Evolutionary conservation across 1,140 invertebrate genomes (phyloP).

Genomic region (Procambarus clarkii): DNA sequence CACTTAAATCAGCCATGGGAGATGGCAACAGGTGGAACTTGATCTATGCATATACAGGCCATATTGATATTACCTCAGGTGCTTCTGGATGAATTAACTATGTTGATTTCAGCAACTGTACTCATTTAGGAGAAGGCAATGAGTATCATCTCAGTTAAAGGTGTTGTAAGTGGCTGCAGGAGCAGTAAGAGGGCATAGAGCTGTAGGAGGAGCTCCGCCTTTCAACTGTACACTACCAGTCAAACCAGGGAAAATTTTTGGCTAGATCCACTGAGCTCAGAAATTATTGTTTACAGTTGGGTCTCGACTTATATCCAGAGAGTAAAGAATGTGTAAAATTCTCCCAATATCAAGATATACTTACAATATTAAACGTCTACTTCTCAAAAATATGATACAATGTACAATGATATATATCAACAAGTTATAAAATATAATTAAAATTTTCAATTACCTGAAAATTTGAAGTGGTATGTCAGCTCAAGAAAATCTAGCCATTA

Average conservation of each 20-base stretch:
- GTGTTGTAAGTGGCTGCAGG: conserved; percentile 13
- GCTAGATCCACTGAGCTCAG: conserved; percentile 51
- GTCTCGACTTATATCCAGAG: not conserved
- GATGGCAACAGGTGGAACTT: not conserved
- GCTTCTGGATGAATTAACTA: not conserved
- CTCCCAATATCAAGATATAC: conserved; percentile 7
- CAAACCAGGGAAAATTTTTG: conserved; percentile 35
- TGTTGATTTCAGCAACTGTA: no score
- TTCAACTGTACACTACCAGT: conserved; percentile 10
- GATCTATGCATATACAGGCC: not conserved
- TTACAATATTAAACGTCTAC: conserved; percentile 9
- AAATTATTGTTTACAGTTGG: not conserved
- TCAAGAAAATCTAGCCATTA: conserved; percentile 56
- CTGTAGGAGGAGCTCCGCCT: not conserved
- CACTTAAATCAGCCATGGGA: not conserved
- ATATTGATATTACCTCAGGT: not conserved
- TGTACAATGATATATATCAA: conserved; percentile 19
- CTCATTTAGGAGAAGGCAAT: no score
- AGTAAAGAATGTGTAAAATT: conserved; percentile 14
- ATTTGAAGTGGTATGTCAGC: conserved; percentile 28
- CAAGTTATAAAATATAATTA: conserved; percentile 38
- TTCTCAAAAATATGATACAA: conserved; percentile 18
- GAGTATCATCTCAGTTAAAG: not conserved
- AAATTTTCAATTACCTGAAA: not conserved
- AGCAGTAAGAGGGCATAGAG: not conserved